Percentiles rank a stretch among this genome's conserved stretches.
phyloP scores from a whole-genome alignment of 1,140 invertebrate genomes.

The Drosophila suzukii region DNA sequence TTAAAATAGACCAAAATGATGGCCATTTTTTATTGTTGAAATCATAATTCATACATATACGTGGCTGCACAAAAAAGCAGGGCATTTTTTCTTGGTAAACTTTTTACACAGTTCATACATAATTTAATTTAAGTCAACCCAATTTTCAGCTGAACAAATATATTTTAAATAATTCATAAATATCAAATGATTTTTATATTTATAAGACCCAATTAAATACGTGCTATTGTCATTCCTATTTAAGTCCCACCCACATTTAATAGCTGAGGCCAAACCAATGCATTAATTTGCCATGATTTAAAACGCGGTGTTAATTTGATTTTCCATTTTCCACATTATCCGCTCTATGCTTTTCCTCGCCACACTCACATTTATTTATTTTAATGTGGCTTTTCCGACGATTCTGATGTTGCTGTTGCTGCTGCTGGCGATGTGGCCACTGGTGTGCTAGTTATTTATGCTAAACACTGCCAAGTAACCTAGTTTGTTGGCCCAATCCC shows the following conservation, averaged over 20 bases:
- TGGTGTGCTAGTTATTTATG: slow-evolving; percentile 72
- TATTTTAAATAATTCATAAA: background rate
- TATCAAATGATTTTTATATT: background rate
- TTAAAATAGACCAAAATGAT: too few relatives aligned
- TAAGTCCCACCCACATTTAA: slow-evolving; percentile 11
- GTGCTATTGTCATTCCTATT: background rate
- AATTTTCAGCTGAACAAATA: background rate
- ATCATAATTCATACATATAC: background rate
- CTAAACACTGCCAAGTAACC: slow-evolving; percentile 79
- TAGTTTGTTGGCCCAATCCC: slow-evolving; percentile 50
- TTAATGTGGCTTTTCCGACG: slow-evolving; percentile 48
- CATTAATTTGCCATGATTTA: slow-evolving; percentile 20
- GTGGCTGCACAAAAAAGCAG: too few relatives aligned
- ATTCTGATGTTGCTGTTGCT: slow-evolving; percentile 11
- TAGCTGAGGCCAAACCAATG: slow-evolving; percentile 17
- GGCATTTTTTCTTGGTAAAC: background rate
- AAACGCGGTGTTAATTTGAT: slow-evolving; percentile 6
- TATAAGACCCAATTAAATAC: background rate
- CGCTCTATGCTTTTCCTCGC: background rate
- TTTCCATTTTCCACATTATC: slow-evolving; percentile 1
- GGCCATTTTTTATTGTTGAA: background rate
- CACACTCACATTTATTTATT: slow-evolving; percentile 54
- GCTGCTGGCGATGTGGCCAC: slow-evolving; percentile 33
- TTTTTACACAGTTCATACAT: background rate
- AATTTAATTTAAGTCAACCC: background rate